phyloP scores from a whole-genome alignment of 2,113 vertebrate species.

The Lepisosteus oculatus region DNA sequence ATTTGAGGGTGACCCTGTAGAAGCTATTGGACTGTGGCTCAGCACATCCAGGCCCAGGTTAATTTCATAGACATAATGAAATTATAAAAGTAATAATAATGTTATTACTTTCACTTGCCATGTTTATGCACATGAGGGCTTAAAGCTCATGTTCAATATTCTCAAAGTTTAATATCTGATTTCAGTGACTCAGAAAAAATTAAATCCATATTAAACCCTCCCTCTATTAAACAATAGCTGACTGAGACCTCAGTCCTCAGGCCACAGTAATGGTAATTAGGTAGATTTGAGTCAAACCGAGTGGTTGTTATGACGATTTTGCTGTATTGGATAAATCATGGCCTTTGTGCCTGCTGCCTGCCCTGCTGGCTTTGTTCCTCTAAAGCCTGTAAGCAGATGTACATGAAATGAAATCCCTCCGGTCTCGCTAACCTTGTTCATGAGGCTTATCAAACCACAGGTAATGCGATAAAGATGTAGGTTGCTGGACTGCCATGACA shows the following conservation, averaged over 20 bases:
- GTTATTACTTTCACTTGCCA: no score
- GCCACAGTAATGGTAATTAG: background rate
- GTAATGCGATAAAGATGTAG: constrained; percentile 1
- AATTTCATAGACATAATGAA: no score
- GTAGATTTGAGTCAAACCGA: background rate
- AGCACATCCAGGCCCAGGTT: no score
- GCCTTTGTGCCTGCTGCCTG: background rate
- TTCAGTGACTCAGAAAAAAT: no score
- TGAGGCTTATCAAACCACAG: background rate
- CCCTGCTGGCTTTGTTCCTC: background rate
- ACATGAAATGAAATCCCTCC: constrained; percentile 2
- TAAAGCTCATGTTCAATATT: no score
- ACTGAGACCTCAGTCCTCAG: no score
- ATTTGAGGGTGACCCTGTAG: no score
- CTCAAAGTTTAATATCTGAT: no score
- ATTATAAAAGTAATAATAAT: no score
- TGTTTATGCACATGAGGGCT: no score
- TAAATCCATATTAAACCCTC: background rate
- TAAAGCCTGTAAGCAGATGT: constrained; percentile 9
- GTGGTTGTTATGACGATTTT: constrained; percentile 9
- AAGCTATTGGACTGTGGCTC: no score
- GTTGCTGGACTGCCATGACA: background rate
- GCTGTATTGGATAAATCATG: background rate
- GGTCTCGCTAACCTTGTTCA: constrained; percentile 12
- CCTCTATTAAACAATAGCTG: background rate